Conservation (phyloP, 2,797 vertebrate species). For the Neopelma chrysocephalum region DNA sequence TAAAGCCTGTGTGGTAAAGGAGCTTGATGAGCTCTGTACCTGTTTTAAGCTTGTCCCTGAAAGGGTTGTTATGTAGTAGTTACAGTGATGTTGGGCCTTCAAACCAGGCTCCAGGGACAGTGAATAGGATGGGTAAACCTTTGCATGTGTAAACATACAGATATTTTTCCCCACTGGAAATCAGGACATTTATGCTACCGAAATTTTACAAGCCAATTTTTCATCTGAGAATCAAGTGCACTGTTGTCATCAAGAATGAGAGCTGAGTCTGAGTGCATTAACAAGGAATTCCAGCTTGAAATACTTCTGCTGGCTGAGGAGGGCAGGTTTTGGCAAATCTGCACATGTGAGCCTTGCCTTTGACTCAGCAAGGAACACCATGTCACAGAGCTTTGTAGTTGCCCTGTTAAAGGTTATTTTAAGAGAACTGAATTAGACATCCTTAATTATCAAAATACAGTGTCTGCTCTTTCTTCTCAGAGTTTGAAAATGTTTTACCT, state of each 20-base stretch:
- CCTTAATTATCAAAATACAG: constrained; percentile 11
- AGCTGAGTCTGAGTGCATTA: neutral
- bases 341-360: neutral
- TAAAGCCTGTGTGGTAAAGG: neutral
- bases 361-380: neutral
- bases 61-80: neutral
- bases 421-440: neutral
- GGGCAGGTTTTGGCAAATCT: constrained; percentile 46
- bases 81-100: neutral
- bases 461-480: neutral
- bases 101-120: neutral
- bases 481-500: neutral
- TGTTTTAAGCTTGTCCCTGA: neutral
- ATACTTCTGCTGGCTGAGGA: neutral
- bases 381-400: neutral
- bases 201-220: neutral
- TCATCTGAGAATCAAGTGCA: neutral
- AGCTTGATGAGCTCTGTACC: neutral
- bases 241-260: neutral
- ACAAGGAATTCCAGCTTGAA: neutral
- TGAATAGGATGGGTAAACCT: neutral
- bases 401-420: neutral
- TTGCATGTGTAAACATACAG: accelerated
- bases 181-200: neutral
- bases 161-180: neutral